Conservation (phyloP, 2,888 invertebrate genomes). For the Polymixis lichenea region DNA sequence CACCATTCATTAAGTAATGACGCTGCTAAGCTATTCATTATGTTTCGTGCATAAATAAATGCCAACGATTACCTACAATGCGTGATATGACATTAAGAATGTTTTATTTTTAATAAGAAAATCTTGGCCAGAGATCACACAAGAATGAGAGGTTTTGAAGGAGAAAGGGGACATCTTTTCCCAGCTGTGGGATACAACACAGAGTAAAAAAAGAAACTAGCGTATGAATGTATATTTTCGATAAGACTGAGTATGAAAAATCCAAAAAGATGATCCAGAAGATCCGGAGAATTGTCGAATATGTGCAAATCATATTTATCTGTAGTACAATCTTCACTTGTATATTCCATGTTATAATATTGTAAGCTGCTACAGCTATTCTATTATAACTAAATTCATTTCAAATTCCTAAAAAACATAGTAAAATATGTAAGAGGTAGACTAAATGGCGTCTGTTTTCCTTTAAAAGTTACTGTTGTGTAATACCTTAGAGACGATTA, state of each 20-base stretch:
- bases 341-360: neutral
- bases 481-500: constrained; percentile 22
- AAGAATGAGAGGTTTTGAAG: neutral
- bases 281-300: neutral
- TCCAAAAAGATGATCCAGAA: neutral
- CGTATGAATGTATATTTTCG: neutral
- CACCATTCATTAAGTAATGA: constrained; percentile 14
- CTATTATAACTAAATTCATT: neutral
- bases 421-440: neutral
- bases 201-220: neutral
- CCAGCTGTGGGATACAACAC: neutral
- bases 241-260: neutral
- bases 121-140: neutral
- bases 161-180: neutral
- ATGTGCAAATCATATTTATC: neutral
- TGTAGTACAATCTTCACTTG: neutral
- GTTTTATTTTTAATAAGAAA: neutral
- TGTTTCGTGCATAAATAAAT: constrained; percentile 11
- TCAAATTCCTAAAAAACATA: neutral
- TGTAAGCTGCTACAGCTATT: neutral
- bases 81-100: neutral
- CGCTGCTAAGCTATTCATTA: constrained; percentile 15
- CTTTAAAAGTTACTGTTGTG: constrained; percentile 27
- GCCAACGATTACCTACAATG: neutral
- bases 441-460: constrained; percentile 27